A percentile compares a stretch with the other conserved stretches of the same genome.
These are phyloP conservation scores for Aphelenchoides besseyi DNA, from an alignment of 1,140 invertebrate genomes.

Conservation along the genomic window DNA sequence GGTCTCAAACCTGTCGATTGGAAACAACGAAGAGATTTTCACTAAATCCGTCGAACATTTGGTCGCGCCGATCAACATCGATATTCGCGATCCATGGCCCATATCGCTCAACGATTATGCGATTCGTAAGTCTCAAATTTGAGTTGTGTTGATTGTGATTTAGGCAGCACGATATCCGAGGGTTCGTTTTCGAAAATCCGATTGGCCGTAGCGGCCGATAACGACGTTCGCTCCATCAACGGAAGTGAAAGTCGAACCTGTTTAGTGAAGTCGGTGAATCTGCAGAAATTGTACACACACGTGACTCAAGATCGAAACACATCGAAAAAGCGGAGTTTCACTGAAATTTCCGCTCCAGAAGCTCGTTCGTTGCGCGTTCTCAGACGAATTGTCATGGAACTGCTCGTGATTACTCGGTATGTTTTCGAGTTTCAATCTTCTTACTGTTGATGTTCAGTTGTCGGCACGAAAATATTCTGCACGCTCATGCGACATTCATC, in stretches of 20 bases:
- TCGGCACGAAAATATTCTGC: constrained; percentile 44
- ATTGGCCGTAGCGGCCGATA: neutral
- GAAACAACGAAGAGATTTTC: neutral
- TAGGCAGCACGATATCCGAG: constrained; percentile 5
- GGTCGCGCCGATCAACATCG: constrained; percentile 9
- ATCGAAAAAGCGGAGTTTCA: neutral
- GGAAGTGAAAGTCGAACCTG: constrained; percentile 32
- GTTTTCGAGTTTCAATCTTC: neutral
- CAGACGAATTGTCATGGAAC: constrained; percentile 38
- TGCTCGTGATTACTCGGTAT: constrained; percentile 37
- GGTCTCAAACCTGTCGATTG: too few relatives aligned
- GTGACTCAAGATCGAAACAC: neutral
- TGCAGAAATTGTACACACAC: constrained; percentile 28
- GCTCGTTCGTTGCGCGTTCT: constrained; percentile 26
- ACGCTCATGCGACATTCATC: constrained; percentile 41
- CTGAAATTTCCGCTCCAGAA: neutral
- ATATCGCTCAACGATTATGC: neutral
- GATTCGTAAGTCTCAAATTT: constrained; percentile 2
- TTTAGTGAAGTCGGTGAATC: constrained; percentile 41
- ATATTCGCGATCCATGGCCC: constrained; percentile 28
- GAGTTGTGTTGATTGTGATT: neutral
- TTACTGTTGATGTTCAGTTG: constrained; percentile 24
- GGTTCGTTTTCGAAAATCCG: constrained; percentile 16
- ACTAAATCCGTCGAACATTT: neutral
- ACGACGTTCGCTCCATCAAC: constrained; percentile 1